Evolutionary conservation across 2,797 vertebrate genomes (phyloP).

Genomic region (Poeciliopsis gracilis): DNA sequence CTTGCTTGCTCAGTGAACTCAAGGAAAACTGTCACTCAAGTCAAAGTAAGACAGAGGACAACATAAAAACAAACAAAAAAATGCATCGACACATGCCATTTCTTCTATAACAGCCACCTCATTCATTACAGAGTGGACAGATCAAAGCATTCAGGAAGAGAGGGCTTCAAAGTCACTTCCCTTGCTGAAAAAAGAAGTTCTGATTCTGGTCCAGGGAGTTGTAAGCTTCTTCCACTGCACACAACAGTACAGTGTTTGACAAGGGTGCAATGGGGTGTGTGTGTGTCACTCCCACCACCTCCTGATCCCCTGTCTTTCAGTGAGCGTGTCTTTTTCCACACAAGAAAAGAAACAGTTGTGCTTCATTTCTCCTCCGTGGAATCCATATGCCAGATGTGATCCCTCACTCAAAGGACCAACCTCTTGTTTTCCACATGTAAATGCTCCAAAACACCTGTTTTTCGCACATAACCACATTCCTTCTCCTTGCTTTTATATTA

Average conservation of each 20-base stretch:
- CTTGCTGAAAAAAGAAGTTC: slow-evolving; percentile 51
- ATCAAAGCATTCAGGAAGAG: slow-evolving; percentile 57
- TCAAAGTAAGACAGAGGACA: slow-evolving; percentile 1
- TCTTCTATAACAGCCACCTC: slow-evolving; percentile 73
- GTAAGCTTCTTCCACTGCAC: slow-evolving; percentile 35
- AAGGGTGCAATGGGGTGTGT: slow-evolving; percentile 44
- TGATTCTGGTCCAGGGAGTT: slow-evolving; percentile 64
- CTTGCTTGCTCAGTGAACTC: slow-evolving; percentile 21
- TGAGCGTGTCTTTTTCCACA: slow-evolving; percentile 32
- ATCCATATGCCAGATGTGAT: slow-evolving; percentile 68
- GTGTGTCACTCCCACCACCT: slow-evolving; percentile 42
- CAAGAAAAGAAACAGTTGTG: slow-evolving; percentile 33
- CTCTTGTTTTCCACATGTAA: slow-evolving; percentile 58
- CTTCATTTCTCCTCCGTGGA: slow-evolving; percentile 46
- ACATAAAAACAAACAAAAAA: slow-evolving; percentile 10
- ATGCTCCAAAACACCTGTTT: slow-evolving; percentile 70
- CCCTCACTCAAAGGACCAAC: slow-evolving; percentile 58
- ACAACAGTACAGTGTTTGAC: slow-evolving; percentile 67
- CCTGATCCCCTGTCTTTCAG: slow-evolving; percentile 40
- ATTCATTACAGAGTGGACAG: slow-evolving; percentile 74
- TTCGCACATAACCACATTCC: slow-evolving; percentile 51
- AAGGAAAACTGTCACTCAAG: slow-evolving; percentile 15
- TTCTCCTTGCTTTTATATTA: slow-evolving; percentile 8
- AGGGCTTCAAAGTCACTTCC: slow-evolving; percentile 76
- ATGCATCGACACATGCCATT: slow-evolving; percentile 68